Evolutionary conservation across 2,113 vertebrate species (phyloP).

Genomic region (Ptilonorhynchus violaceus): DNA sequence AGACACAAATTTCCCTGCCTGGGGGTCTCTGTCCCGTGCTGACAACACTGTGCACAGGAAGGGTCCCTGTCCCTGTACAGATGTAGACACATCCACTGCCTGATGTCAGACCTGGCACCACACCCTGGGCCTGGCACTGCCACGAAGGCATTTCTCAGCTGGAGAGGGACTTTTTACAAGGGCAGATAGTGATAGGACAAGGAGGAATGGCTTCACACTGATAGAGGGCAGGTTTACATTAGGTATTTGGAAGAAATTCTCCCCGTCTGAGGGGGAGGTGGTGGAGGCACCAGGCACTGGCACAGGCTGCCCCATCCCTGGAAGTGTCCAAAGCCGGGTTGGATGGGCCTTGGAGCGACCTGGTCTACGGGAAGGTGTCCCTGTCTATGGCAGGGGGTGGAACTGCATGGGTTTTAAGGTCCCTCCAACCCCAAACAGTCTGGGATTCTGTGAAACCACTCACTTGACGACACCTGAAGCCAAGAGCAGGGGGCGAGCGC

Average conservation of each 20-base stretch:
- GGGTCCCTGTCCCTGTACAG: background rate
- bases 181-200: background rate
- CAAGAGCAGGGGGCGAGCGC: rapidly evolving
- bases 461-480: background rate
- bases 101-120: background rate
- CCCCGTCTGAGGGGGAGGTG: background rate
- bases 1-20: background rate
- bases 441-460: background rate
- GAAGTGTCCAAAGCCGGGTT: background rate
- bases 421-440: background rate
- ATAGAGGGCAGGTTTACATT: background rate
- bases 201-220: background rate
- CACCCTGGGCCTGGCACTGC: rapidly evolving
- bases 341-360: background rate
- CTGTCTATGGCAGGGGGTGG: background rate
- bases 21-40: background rate
- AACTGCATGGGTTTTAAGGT: background rate
- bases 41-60: background rate
- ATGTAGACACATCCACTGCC: rapidly evolving
- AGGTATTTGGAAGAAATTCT: background rate
- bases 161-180: background rate
- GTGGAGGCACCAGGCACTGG: background rate
- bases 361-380: background rate
- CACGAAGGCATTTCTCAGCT: background rate
- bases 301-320: background rate